Base-by-base conservation (phyloP, 2,888 invertebrate genomes). In the Scelioninae gen. 2 region DNA sequence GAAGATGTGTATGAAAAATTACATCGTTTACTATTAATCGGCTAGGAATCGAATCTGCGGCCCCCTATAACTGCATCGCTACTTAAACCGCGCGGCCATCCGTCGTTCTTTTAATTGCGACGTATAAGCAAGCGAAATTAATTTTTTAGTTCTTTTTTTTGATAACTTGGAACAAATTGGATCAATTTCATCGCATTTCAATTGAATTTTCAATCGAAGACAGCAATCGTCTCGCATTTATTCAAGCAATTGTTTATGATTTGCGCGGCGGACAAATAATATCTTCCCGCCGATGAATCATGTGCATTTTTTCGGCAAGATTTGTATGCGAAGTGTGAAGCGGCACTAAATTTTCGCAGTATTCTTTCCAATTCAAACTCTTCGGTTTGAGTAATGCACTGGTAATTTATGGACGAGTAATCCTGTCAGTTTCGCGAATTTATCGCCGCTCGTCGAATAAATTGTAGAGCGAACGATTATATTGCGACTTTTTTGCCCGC, bases 401-500 rank as follows among this genome's bases (percentile, higher is more conserved):
- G 72, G 69, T 78, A 79, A 79, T 79, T 79, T 79, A 79, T 78
- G 75, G 65, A 43, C 73, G 71, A 73, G 77, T 78, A 79, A 78
- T 79, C 78, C 78, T 75, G 79, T 75, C 78, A 79, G 78, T 77
- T 78, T 78, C 77, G 61, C 68, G 68, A 76, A 79, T 79, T 79
- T 79, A 79, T 77, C 43, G 76, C 70, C 69, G 71, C 60, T 70
- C 76, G 63, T 70, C 77, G 76, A 76, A 79, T 79, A 78, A 78
- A 79, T 79, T 77, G 75, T 65, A 43, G 61, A 58, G 31, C 13
- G 67, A 63, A 63, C 73, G 73, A 73, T 73, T 73, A 73, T 68
- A 60, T 60, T 58, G 63, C 61, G 57, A 45, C 37, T 58, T 63
- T 73, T 68, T 73, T 68, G 39, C 52, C 25, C 16, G 19, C 11